Base-by-base conservation (phyloP, 2,888 invertebrate genomes). In the Amblyjoppa fuscipennis region DNA sequence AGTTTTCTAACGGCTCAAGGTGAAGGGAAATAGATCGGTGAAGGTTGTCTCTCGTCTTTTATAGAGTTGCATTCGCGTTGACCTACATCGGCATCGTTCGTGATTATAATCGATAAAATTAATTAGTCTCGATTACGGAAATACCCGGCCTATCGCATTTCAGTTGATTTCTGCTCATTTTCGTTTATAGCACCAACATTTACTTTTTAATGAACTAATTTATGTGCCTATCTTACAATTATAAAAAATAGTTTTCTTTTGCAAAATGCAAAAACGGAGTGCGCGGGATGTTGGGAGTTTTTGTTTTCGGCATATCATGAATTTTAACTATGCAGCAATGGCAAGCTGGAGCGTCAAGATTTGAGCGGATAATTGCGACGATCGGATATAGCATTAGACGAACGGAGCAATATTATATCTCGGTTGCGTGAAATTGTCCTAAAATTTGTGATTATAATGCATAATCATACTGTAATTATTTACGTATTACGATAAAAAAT, bases 41-140 rank as follows among this genome's bases (percentile, higher is more conserved):
- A 56, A 56, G 53, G 20, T 56, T 56, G 53, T 5, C 20, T 56
- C 53, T n/a, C 20, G 9, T 56, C n/a, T 20, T 25, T 56, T 56
- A 56, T 56, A 56, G 53, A 56, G 20, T 56, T 25, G 20, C 53
- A 56, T 25, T 20, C 7, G 20, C 20, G 53, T 56, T 56, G 53
- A 56, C 20, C 53, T 20, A 56, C 53, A 25, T 20, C 25, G 53
- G 53, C 53, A 20, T 20, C 53, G 53, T 70, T 71, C 76, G 53
- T 70, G 71, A 82, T 76, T 38, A 25, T 51, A 25, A 70, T 76
- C 70, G 76, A 49, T 49, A 5, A 16, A 13, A 76, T 74, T 49
- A 81, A 74, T 81, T 68, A 66, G 20, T 51, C 51, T 11, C 31
- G 66, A 66, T 64, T 71, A 66, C 64, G 71, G 71, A 82, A 64